These are phyloP conservation scores for Muschampia plurimacula DNA, from an alignment of 2,888 invertebrate species.

Conservation along the genomic window DNA sequence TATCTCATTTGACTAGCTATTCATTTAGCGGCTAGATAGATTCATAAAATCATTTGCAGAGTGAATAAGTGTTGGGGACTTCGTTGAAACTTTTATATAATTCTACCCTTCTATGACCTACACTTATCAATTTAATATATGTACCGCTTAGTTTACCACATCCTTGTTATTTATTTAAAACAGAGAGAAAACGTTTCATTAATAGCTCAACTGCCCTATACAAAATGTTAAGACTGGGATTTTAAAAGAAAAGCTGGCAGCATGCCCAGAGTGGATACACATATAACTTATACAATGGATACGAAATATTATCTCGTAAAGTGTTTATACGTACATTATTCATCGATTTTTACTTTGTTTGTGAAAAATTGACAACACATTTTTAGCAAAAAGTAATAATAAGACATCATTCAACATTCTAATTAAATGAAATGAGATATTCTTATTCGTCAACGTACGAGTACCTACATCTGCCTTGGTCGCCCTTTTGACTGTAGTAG, in stretches of 20 bases:
- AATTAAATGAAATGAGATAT: no score
- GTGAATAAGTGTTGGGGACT: no score
- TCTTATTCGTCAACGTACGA: no score
- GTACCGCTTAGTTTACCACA: not conserved
- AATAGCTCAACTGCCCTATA: slow-evolving; percentile 36
- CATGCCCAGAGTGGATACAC: slow-evolving; percentile 25
- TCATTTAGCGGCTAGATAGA: no score
- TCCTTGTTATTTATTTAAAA: slow-evolving; percentile 12
- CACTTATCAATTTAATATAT: no score
- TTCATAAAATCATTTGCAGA: no score
- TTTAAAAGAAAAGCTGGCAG: slow-evolving; percentile 30
- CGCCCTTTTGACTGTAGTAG: no score
- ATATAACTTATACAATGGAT: slow-evolving; percentile 26
- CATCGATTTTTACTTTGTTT: not conserved
- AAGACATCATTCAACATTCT: not conserved
- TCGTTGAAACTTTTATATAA: no score
- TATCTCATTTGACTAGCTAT: no score
- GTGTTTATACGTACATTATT: not conserved
- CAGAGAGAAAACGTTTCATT: slow-evolving; percentile 24
- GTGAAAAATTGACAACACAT: not conserved
- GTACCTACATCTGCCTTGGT: no score
- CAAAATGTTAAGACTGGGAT: slow-evolving; percentile 28
- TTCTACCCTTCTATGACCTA: no score
- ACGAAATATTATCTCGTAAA: slow-evolving; percentile 11
- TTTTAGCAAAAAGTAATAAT: not conserved